Percentiles rank a stretch among this genome's conserved stretches.
Conservation (phyloP, 2,888 invertebrate species). For the Lepidocyrtoides sp. region DNA sequence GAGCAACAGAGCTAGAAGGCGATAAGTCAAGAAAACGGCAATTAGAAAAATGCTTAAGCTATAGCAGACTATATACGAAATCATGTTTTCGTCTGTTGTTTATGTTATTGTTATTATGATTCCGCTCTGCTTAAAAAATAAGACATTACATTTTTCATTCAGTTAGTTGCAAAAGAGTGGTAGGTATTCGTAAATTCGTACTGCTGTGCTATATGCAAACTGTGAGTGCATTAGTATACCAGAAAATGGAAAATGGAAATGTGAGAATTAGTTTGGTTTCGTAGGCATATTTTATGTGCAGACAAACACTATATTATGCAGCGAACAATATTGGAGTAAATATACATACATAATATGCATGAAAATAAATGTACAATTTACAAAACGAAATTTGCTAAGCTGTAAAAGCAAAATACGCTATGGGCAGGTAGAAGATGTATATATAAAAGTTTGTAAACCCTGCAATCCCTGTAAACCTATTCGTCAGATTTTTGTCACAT, state of each 20-base stretch:
- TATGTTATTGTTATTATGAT: slow-evolving; percentile 27
- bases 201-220: no score
- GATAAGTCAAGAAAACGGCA: background rate
- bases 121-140: background rate
- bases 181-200: no score
- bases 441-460: background rate
- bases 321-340: no score
- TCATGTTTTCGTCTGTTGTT: slow-evolving; percentile 14
- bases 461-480: slow-evolving; percentile 1
- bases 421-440: background rate
- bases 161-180: background rate
- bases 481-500: background rate
- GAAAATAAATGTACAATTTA: no score
- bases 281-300: no score
- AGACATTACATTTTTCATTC: slow-evolving; percentile 21
- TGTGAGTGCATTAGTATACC: no score
- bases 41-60: background rate
- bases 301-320: no score
- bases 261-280: background rate
- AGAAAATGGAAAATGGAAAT: background rate
- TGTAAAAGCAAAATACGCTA: background rate
- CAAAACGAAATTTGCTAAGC: no score
- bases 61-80: background rate
- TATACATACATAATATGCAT: no score
- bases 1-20: background rate